phyloP scores from a whole-genome alignment of 2,888 invertebrate species.

The Oscheius sp. region DNA sequence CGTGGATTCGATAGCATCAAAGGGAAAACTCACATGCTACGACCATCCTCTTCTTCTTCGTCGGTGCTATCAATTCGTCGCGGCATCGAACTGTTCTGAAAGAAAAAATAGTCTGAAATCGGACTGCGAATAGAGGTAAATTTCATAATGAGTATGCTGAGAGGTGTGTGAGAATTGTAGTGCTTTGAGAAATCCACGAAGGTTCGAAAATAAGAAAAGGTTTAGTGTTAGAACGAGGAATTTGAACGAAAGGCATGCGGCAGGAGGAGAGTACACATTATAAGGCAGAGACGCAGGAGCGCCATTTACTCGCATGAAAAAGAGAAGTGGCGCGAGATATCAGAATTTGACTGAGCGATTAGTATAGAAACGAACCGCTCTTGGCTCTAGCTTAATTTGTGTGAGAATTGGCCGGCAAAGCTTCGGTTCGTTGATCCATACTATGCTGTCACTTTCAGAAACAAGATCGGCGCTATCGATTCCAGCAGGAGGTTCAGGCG shows the following conservation, averaged over 20 bases:
- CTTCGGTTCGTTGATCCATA: neutral
- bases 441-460: neutral
- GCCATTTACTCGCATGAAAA: no score
- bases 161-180: no score
- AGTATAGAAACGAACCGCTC: neutral
- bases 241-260: no score
- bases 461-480: neutral
- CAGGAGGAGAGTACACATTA: no score
- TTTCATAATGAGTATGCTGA: no score
- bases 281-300: no score
- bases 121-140: no score
- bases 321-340: no score
- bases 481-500: neutral
- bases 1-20: neutral
- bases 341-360: neutral
- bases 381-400: neutral
- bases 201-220: no score
- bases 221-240: no score
- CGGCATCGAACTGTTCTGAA: conserved; percentile 19
- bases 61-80: conserved; percentile 21
- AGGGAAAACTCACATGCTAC: conserved; percentile 14
- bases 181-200: no score
- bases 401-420: neutral
- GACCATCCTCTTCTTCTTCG: conserved; percentile 3
- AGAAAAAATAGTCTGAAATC: no score